Evolutionary conservation across 1,140 invertebrate genomes (phyloP), one percentile per base, ranked within the genome.

Genomic region (Saccostrea cuccullata): DNA sequence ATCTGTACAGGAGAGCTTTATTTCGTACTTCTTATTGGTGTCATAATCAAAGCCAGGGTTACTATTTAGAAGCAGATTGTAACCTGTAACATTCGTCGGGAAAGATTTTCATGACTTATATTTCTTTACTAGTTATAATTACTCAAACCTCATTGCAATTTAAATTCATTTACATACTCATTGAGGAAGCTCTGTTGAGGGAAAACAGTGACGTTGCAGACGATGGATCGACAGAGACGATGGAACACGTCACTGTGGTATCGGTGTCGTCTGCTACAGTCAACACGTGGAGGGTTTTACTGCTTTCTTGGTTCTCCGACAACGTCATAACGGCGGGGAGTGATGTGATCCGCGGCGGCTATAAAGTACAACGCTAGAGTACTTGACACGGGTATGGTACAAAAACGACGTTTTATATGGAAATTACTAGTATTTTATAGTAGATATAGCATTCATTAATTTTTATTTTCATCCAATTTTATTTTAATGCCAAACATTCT

Each of bases 1-100:
- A 56, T 86, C 85, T 15, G 67, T 77, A 20, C 85, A 86, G 30
- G 47, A 26, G 11, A 86, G 40, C 55, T 56, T 86, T 47, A 86
- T 77, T 55, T 20, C 55, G 3, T 77, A 73, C 55, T 86, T 73
- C 11, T 67, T 56, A 11, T 11, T 47, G 40, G 17, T 86, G n/a
- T 73, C 67, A 77, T 77, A 86, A 56, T 56, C 26, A 30, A 77
- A 77, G 4, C 30, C 70, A 12, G 70, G 30, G 15, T 77, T 77
- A 36, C 26, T 30, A 15, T 30, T 77, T 4, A 77, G 26, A 77
- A 77, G 11, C 70, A 77, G 30, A 36, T 77, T 77, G 26, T 77
- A 77, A 77, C 70, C 70, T 77, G 70, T 30, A 77, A 77, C 30
- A 64, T 0, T 20, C 20, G 13, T 17, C 8, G 17, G 0, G 58